Base-by-base conservation (phyloP, 1,140 invertebrate genomes). In the Psix sp. region DNA sequence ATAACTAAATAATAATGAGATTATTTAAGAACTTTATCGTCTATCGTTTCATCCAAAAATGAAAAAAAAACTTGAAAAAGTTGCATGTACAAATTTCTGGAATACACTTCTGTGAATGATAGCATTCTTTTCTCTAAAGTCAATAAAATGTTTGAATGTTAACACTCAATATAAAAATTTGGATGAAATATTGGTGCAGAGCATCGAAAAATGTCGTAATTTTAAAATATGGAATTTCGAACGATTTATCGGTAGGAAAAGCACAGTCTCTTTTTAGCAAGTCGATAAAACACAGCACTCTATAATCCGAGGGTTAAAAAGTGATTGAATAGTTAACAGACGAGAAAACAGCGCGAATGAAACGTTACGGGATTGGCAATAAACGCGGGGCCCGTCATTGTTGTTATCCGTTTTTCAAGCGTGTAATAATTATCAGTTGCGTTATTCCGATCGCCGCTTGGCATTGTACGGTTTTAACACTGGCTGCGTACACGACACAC, bases 301-400 rank as follows among this genome's bases (percentile, higher is more conserved):
- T 51, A 71, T 71, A 71, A 71, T 71, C 59, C 51, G 51, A 5
- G 45, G 51, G 67, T 66, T 73, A 73, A 73, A 52, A 60, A 59
- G 48, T 59, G 70, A 65, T 73, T 39, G 70, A 73, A 65, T 73
- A 54, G 52, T 60, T 54, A 52, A 40, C 52, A 43, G 17, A 29
- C 35, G 49, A 48, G 49, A 35, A 51, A 57, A 21, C 14, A 48
- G 29, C 43, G 13, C 26, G 26, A 45, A 36, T n/a, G 46, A 31
- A 70, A 40, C 40, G 20, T 35, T 62, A 9, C 36, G 49, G 20
- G 26, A 60, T 57, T 51, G 57, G 18, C 43, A 62, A 56, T 62
- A 62, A 71, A 71, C 33, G 39, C 42, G 42, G 42, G 40, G 14
- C 43, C 35, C 56, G 49, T 60, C 35, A 54, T 54, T 54, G 56